Base-by-base conservation (phyloP, 1,140 invertebrate species). In the Rhizoglyphus robini region DNA sequence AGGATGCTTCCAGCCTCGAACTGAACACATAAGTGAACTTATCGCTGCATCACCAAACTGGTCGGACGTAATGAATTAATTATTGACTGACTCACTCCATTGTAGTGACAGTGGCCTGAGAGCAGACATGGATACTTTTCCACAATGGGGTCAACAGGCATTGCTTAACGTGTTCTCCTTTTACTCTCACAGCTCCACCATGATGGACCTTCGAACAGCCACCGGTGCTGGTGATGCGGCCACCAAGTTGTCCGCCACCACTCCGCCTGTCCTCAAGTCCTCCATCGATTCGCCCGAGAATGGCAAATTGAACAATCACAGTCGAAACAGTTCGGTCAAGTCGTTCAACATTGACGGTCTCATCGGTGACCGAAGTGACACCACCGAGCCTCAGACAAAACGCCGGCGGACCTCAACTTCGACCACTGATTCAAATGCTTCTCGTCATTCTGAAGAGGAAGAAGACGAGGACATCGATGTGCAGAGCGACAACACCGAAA, bases 181-280 rank as follows among this genome's bases (percentile, higher is more conserved):
- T n/a, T n/a, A n/a, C 36, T 41, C 18, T 18, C 8, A n/a, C 23
- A 3, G 23, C 13, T 2, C 23, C 4, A 60, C 31, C 3, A 60
- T 60, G 58, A 60, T 60, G 58, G 58, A 60, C 29, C 15, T 60
- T n/a, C 58, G 58, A 34, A 60, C 58, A 4, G 58, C 48, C 18
- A 41, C 8, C n/a, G 11, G 15, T 2, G 54, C 5, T 34, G 2
- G 2, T 13, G 51, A 32, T 54, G 51, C 51, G 2, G 15, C 1
- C 15, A n/a, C 32, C 31, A 60, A 29, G 15, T 1, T 2, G 2
- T 15, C 29, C 15, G 27, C 27, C 58, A 60, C 1, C 58, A 60
- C 48, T 25, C 13, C 48, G 2, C n/a, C n/a, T n/a, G n/a, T n/a
- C n/a, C n/a, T n/a, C n/a, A n/a, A n/a, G n/a, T n/a, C n/a, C n/a